Conservation (phyloP, 2,113 vertebrate genomes). For the Macaca fascicularis region DNA sequence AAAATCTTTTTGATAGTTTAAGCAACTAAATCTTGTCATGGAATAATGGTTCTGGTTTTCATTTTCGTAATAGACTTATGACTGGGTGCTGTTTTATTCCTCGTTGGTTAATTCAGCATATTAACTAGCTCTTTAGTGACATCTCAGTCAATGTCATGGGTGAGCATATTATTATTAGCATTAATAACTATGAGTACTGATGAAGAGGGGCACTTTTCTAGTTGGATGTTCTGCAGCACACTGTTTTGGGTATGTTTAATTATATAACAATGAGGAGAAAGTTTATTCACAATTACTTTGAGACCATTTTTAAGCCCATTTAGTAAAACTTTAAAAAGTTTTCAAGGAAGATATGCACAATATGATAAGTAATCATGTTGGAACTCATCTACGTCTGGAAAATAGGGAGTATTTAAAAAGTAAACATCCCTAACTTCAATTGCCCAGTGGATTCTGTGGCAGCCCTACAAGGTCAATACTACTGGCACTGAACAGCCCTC, state of each 20-base stretch:
- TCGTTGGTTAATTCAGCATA: background rate
- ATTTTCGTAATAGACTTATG: background rate
- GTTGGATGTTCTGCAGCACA: background rate
- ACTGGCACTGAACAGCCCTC: background rate
- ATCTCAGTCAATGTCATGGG: background rate
- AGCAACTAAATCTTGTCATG: background rate
- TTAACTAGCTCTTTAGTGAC: background rate
- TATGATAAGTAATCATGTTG: background rate
- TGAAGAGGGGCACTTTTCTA: constrained; percentile 34
- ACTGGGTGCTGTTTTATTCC: background rate
- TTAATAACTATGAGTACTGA: constrained; percentile 36
- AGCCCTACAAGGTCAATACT: background rate
- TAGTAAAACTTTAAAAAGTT: constrained; percentile 33
- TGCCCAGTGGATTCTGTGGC: background rate
- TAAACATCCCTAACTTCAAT: background rate
- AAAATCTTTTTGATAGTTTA: constrained; percentile 9
- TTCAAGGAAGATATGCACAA: background rate
- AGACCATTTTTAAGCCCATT: constrained; percentile 32
- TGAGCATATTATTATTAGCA: background rate
- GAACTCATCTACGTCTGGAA: background rate
- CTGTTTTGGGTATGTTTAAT: constrained; percentile 10
- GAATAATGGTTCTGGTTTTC: background rate
- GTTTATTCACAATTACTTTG: constrained; percentile 35
- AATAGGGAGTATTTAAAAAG: constrained; percentile 8
- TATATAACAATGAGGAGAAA: background rate